Evolutionary conservation across 1,140 invertebrate genomes (phyloP).

Genomic region (Drosophila biarmipes): DNA sequence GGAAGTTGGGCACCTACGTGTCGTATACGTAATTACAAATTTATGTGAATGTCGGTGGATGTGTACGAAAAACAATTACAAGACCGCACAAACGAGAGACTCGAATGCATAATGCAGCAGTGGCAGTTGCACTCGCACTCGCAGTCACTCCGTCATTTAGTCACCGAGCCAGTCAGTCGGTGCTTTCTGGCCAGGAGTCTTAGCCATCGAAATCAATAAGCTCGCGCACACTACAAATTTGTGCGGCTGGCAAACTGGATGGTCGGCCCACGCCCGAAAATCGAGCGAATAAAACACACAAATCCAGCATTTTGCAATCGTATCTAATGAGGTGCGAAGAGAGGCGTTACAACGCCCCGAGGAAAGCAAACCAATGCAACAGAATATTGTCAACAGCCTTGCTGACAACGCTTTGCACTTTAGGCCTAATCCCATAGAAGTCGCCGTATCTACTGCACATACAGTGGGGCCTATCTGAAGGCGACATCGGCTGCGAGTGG

Average conservation of each 20-base stretch:
- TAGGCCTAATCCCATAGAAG: constrained; percentile 8
- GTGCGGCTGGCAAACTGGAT: constrained; percentile 48
- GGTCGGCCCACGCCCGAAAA: constrained; percentile 45
- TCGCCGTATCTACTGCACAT: neutral
- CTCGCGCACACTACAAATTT: constrained; percentile 72
- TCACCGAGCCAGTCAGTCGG: constrained; percentile 8
- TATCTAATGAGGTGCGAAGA: constrained; percentile 74
- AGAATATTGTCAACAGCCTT: constrained; percentile 74
- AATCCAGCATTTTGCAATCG: constrained; percentile 26
- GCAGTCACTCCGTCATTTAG: neutral
- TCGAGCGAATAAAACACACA: neutral
- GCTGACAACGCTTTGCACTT: constrained; percentile 78
- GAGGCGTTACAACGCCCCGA: constrained; percentile 47
- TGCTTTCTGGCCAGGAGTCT: constrained; percentile 16
- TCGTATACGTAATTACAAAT: constrained; percentile 82
- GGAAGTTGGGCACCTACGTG: constrained; percentile 75
- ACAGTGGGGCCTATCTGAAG: constrained; percentile 18
- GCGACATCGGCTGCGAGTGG: constrained; percentile 27
- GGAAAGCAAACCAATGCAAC: constrained; percentile 24
- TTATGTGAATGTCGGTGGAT: constrained; percentile 65
- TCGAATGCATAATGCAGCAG: constrained; percentile 64
- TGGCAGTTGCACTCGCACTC: constrained; percentile 43
- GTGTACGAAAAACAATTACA: constrained; percentile 59
- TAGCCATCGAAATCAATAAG: constrained; percentile 69
- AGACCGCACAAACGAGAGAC: constrained; percentile 15